A percentile compares a stretch with the other conserved stretches of the same genome.
Conservation (phyloP, 2,113 vertebrate genomes). For the Paraplagusia blochii region DNA sequence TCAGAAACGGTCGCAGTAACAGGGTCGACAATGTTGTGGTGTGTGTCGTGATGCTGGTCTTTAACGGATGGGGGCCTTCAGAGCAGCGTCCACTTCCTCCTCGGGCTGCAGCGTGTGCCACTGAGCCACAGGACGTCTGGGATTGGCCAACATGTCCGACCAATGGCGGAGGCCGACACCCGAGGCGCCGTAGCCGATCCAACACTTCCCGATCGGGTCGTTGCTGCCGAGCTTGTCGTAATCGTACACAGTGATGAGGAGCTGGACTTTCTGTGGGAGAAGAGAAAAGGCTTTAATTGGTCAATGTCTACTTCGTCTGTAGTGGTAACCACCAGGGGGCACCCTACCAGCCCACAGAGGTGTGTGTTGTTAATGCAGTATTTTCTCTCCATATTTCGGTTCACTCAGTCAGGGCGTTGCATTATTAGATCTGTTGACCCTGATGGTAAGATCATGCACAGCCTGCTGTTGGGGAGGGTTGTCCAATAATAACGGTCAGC, state of each 20-base stretch:
- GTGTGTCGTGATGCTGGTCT: background rate
- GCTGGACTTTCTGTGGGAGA: constrained; percentile 74
- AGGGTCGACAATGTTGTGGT: no score
- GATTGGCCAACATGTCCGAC: constrained; percentile 88
- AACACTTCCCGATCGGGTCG: constrained; percentile 81
- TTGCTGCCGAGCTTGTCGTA: constrained; percentile 82
- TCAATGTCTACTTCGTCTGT: no score
- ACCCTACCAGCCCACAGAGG: no score
- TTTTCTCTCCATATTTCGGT: no score
- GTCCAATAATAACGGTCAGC: no score
- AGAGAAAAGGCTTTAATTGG: background rate
- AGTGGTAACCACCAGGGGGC: no score
- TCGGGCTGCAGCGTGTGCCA: constrained; percentile 81
- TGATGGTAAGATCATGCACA: no score
- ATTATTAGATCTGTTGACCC: no score
- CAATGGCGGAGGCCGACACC: constrained; percentile 83
- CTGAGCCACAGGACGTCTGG: constrained; percentile 83
- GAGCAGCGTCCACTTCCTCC: constrained; percentile 79
- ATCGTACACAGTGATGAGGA: constrained; percentile 76
- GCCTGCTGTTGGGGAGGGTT: no score
- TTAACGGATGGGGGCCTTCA: constrained; percentile 80
- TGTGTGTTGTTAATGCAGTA: no score
- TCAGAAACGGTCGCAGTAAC: no score
- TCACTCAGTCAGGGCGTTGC: no score
- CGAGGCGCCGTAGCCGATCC: constrained; percentile 81